These are phyloP conservation scores for Lymantria dispar DNA, from an alignment of 2,888 invertebrate genomes.

Conservation along the genomic window DNA sequence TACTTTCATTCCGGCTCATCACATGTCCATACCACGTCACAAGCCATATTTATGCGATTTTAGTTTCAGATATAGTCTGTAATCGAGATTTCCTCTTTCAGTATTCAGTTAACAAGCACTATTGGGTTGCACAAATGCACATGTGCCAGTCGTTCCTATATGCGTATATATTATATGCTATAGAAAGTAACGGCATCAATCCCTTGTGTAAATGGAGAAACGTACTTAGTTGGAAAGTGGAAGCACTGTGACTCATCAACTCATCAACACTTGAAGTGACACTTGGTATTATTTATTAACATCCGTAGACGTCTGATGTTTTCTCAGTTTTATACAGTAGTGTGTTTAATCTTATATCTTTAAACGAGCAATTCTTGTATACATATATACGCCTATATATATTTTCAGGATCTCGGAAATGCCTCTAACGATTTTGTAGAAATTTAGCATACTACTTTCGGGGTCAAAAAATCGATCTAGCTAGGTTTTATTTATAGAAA, in stretches of 20 bases:
- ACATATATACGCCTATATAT: too few relatives aligned
- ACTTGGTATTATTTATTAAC: slow-evolving; percentile 6
- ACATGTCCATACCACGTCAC: too few relatives aligned
- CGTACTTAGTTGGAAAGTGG: slow-evolving; percentile 17
- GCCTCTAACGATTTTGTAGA: too few relatives aligned
- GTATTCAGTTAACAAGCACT: neutral
- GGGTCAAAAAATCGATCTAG: too few relatives aligned
- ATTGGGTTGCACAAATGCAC: neutral
- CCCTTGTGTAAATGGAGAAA: slow-evolving; percentile 25
- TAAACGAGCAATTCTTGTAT: too few relatives aligned
- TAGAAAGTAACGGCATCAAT: slow-evolving; percentile 27
- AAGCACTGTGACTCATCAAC: slow-evolving; percentile 4
- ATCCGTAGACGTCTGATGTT: neutral
- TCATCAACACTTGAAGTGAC: slow-evolving; percentile 11
- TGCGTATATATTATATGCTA: slow-evolving; percentile 8
- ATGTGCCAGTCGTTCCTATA: slow-evolving; percentile 7
- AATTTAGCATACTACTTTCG: too few relatives aligned
- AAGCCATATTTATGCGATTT: too few relatives aligned
- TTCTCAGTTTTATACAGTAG: neutral
- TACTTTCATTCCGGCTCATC: too few relatives aligned
- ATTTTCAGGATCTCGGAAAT: too few relatives aligned
- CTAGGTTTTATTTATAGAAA: too few relatives aligned
- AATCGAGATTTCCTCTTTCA: too few relatives aligned
- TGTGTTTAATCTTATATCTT: neutral
- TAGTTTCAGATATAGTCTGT: too few relatives aligned